Percentiles rank a stretch among this genome's conserved stretches.
Evolutionary conservation across 2,888 invertebrate species (phyloP).

Genomic region (Hirtodrosophila cameraria): DNA sequence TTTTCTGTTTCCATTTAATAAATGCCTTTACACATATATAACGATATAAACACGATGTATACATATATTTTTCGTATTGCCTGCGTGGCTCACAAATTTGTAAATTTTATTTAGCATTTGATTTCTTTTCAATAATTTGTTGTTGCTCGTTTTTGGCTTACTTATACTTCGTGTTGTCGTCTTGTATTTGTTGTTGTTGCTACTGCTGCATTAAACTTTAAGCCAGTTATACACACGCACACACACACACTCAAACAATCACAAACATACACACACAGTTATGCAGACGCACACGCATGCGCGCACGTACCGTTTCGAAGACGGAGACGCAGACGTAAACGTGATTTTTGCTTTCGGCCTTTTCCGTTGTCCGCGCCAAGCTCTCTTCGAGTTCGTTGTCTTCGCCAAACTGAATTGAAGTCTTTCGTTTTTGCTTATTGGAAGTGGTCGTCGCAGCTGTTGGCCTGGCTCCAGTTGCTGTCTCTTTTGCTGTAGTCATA

Average conservation of each 20-base stretch:
- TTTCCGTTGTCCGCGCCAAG: slow-evolving; percentile 65
- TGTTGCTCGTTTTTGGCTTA: slow-evolving; percentile 49
- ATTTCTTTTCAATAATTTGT: slow-evolving; percentile 65
- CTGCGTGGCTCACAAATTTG: slow-evolving; percentile 67
- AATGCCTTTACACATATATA: slow-evolving; percentile 1
- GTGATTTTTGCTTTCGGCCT: slow-evolving; percentile 49
- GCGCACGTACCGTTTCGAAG: slow-evolving; percentile 73
- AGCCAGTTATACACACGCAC: slow-evolving; percentile 48
- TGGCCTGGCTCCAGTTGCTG: slow-evolving; percentile 25
- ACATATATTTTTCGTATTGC: slow-evolving; percentile 31
- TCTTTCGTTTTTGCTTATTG: slow-evolving; percentile 83
- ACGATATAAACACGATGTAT: background rate
- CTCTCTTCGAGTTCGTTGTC: slow-evolving; percentile 84
- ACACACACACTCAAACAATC: slow-evolving; percentile 4
- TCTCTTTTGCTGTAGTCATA: slow-evolving; percentile 24
- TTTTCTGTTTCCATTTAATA: slow-evolving; percentile 26
- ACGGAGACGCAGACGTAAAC: slow-evolving; percentile 33
- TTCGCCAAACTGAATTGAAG: slow-evolving; percentile 83
- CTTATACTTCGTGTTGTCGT: slow-evolving; percentile 36
- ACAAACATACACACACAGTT: slow-evolving; percentile 18
- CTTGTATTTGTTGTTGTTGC: slow-evolving; percentile 26
- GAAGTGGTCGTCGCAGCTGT: slow-evolving; percentile 58
- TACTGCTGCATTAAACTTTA: slow-evolving; percentile 69
- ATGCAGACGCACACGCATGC: slow-evolving; percentile 60
- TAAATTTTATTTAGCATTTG: slow-evolving; percentile 60